A percentile compares a stretch with the other conserved stretches of the same genome.
phyloP scores from a whole-genome alignment of 2,888 invertebrate genomes.

The Papilio protenor region DNA sequence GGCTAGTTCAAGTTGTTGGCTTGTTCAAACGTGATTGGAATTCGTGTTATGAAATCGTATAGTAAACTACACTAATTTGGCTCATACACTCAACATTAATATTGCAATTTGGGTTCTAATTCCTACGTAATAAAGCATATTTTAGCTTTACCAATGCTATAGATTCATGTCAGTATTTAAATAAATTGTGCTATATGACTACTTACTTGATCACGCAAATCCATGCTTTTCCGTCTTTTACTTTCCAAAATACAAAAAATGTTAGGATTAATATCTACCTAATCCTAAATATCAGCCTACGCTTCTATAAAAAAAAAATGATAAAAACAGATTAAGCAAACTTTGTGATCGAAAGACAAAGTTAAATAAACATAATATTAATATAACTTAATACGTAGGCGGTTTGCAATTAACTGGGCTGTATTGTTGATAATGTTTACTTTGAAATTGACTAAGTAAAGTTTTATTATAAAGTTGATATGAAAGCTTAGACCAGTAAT shows the following conservation, averaged over 20 bases:
- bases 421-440: constrained; percentile 11
- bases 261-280: background rate
- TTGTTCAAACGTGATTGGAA: constrained; percentile 21
- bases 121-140: background rate
- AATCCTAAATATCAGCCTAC: background rate
- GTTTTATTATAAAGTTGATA: background rate
- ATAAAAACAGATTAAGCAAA: background rate
- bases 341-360: constrained; percentile 8
- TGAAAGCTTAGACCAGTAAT: background rate
- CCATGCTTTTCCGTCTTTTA: no score
- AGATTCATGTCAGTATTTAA: background rate
- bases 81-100: background rate
- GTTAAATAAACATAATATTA: background rate
- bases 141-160: background rate
- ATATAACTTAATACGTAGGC: background rate
- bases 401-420: constrained; percentile 8
- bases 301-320: background rate
- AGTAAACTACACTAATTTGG: background rate
- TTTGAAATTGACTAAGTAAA: background rate
- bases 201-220: background rate
- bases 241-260: background rate
- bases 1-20: constrained; percentile 17
- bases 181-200: background rate
- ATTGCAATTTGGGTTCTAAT: background rate
- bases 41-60: constrained; percentile 4